Base-by-base conservation (phyloP, 2,797 vertebrate genomes). In the Babyrousa celebensis region DNA sequence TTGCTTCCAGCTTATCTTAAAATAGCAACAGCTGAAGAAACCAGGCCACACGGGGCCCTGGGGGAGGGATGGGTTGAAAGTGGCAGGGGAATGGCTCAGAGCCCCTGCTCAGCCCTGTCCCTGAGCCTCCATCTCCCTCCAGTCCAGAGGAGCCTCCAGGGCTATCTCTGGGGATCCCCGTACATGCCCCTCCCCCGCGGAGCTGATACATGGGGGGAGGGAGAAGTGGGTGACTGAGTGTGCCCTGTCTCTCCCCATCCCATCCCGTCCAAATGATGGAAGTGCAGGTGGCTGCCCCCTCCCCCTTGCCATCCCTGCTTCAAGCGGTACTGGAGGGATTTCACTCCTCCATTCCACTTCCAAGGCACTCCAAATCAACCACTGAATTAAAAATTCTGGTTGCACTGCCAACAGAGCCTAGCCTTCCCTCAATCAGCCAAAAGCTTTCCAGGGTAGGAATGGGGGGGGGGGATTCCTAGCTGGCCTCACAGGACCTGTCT, bases 11-110 rank as follows among this genome's bases (percentile, higher is more conserved):
- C 98, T 99, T 99, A 99, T 98, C 98, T 98, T 98, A 98, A 99
- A 99, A 99, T 99, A 99, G 99, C 98, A 99, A 98, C 98, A 98
- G 98, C 97, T 98, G 98, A 98, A 98, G 98, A 98, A 98, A 99
- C 97, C 98, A 99, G 99, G 99, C 98, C 99, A 98, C 94, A 27
- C 94, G 97, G 97, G 96, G 97, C 95, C 97, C 52, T 82, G 94
- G 89, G 97, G 96, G 97, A 97, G 96, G 84, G 60, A 83, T 79
- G 96, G 94, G 70, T 84, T 95, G 94, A 67, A 65, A 77, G 96
- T 16, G 72, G 95, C 94, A 84, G 75, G 79, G 88, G 94, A 97
- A 62, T 63, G 86, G 89, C 89, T 80, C 91, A 70, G 40, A 94
- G 87, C 71, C 93, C 89, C 94, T 91, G 43, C 82, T 91, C 77